A percentile compares a stretch with the other conserved stretches of the same genome.
phyloP scores from a whole-genome alignment of 1,140 invertebrate species.

The Tetramorium simillimum region DNA sequence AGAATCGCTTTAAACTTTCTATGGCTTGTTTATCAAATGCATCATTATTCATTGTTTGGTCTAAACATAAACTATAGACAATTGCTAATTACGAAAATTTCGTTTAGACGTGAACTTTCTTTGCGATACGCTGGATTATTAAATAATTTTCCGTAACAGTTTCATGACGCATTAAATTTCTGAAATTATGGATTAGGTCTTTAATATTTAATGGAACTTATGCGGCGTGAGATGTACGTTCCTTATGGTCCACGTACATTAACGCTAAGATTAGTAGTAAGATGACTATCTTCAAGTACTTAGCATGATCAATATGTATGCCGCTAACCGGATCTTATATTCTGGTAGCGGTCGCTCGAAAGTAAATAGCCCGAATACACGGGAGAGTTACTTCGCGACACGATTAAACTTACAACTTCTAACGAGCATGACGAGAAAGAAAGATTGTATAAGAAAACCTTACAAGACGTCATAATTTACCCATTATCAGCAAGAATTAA shows the following conservation, averaged over 20 bases:
- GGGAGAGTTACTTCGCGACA: slow-evolving; percentile 18
- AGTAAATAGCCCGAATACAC: slow-evolving; percentile 47
- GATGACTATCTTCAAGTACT: slow-evolving; percentile 52
- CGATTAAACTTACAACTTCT: slow-evolving; percentile 43
- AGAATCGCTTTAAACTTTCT: not conserved
- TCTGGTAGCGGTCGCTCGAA: not conserved
- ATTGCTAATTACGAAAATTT: slow-evolving; percentile 1
- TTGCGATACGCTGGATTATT: not conserved
- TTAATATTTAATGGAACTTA: slow-evolving; percentile 27
- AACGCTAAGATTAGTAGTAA: slow-evolving; percentile 33
- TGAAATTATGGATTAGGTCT: slow-evolving; percentile 4
- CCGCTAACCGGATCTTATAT: slow-evolving; percentile 26
- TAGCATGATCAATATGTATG: slow-evolving; percentile 46
- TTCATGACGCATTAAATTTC: not conserved
- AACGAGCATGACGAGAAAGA: slow-evolving; percentile 16
- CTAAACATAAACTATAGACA: not conserved
- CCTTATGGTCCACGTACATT: not conserved
- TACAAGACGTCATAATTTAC: not conserved
- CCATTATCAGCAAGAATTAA: not conserved
- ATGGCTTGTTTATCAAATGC: slow-evolving; percentile 2
- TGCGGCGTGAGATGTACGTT: not conserved
- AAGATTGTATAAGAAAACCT: not conserved
- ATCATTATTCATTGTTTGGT: not conserved
- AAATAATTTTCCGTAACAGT: not conserved
- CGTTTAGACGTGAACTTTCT: not conserved